phyloP scores from a whole-genome alignment of 2,888 invertebrate genomes.

The Dicyrtomina minuta region DNA sequence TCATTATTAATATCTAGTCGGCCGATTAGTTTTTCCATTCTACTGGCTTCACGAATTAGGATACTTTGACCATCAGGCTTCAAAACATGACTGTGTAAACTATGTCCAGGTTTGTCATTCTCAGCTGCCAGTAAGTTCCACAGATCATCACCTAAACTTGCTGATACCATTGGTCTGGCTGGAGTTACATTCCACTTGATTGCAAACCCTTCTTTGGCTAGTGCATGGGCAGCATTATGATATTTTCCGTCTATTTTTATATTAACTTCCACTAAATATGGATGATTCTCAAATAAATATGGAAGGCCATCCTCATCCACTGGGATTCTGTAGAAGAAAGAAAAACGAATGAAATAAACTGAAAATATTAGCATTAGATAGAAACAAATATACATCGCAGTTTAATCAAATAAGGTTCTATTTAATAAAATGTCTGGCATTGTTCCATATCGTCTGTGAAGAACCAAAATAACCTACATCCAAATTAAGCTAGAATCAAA shows the following conservation, averaged over 20 bases:
- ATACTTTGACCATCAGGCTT: conserved; percentile 8
- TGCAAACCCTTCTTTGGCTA: conserved; percentile 10
- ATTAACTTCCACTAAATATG: conserved; percentile 15
- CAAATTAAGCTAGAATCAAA: no score
- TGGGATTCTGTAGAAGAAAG: background rate
- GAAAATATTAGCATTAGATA: no score
- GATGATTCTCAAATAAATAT: conserved; percentile 5
- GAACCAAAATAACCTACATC: no score
- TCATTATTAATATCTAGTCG: conserved; percentile 7
- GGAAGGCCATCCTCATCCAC: conserved; percentile 19
- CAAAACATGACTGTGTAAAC: background rate
- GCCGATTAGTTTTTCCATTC: conserved; percentile 22
- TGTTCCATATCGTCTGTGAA: no score
- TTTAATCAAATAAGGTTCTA: background rate
- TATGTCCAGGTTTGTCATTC: conserved; percentile 9
- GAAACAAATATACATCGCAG: background rate
- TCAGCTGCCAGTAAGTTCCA: conserved; percentile 21
- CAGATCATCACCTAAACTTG: conserved; percentile 17
- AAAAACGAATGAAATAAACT: no score
- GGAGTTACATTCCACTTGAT: conserved; percentile 25
- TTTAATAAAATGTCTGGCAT: no score
- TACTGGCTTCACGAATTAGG: background rate
- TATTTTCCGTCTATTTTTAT: background rate
- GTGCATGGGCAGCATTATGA: conserved; percentile 13
- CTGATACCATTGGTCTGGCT: conserved; percentile 11